Conservation (phyloP, 2,888 invertebrate species). For the Dicranocentrus wangi region DNA sequence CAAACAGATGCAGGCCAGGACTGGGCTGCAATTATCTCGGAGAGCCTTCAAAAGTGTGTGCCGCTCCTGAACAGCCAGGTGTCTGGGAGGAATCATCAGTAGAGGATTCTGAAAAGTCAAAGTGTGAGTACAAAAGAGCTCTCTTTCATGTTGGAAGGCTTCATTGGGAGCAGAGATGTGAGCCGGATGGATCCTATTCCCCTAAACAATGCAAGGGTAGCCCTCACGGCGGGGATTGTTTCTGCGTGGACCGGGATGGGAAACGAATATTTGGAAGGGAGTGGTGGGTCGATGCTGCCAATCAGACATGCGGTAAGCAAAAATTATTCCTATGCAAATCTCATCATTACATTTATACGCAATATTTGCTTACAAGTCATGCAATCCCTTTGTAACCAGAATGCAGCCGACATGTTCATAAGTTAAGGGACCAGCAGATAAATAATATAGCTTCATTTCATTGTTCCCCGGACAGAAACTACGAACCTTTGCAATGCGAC, state of each 20-base stretch:
- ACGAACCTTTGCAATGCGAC: constrained; percentile 72
- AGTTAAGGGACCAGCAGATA: constrained; percentile 48
- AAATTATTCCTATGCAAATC: neutral
- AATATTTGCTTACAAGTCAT: no score
- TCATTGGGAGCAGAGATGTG: constrained; percentile 69
- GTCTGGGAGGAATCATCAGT: neutral
- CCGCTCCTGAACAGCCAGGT: neutral
- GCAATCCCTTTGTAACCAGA: no score
- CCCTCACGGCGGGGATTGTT: constrained; percentile 54
- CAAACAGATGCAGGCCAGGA: constrained; percentile 43
- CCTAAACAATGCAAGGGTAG: constrained; percentile 71
- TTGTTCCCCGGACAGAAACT: constrained; percentile 71
- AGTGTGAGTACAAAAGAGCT: constrained; percentile 22
- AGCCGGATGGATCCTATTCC: constrained; percentile 67
- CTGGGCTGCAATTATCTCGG: constrained; percentile 41
- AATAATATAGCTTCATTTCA: constrained; percentile 68
- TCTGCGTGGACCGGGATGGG: constrained; percentile 64
- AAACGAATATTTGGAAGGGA: constrained; percentile 68
- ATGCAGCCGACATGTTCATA: constrained; percentile 67
- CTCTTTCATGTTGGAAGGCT: neutral
- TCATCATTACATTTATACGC: neutral
- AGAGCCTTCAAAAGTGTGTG: constrained; percentile 13
- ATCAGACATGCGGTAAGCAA: constrained; percentile 71
- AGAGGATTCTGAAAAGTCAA: neutral
- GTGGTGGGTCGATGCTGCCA: constrained; percentile 38